Evolutionary conservation across 1,140 invertebrate species (phyloP), one percentile per base, ranked within the genome.

Genomic region (Tetraneura akinire): DNA sequence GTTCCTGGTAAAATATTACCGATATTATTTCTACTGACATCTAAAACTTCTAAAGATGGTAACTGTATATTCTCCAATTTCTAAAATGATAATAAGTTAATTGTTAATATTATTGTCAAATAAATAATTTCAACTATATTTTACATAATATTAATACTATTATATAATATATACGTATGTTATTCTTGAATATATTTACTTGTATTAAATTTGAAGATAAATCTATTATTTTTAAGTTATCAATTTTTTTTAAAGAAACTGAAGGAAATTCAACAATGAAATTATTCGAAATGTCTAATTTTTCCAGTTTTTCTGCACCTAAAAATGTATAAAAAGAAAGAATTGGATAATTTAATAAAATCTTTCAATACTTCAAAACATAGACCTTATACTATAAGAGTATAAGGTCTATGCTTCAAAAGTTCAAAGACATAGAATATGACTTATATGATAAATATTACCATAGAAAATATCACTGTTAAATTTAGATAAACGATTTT

Each of bases 1-100:
- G 92, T 92, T 76, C 93, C 93, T 1, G 91, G 89, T 1, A 91
- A 90, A 57, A 97, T 89, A 81, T 92, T 92, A 1, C 90, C 91
- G 16, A 97, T 91, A 82, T 91, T 91, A 83, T 97, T 96, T 78
- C 93, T 88, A 82, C 92, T 94, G 18, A 97, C 85, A 85, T 96
- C 94, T 80, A 97, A 85, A 21, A 91, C 88, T 86, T 95, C 90
- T 18, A 97, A 84, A 1, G 88, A 88, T 1, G 86, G 86, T 8
- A 89, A 87, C 76, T 88, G 87, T 74, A 94, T 86, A 83, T 93
- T 89, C 14, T 90, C 93, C 85, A 91, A 89, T 86, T 85, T 90
- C 90, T 92, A 88, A 82, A 86, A 85, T 84, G 85, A 83, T 21
- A 74, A 82, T 10, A 37, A 80, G n/a, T n/a, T n/a, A 62, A 80